phyloP scores from a whole-genome alignment of 2,113 vertebrate species.

The Colossoma macropomum region DNA sequence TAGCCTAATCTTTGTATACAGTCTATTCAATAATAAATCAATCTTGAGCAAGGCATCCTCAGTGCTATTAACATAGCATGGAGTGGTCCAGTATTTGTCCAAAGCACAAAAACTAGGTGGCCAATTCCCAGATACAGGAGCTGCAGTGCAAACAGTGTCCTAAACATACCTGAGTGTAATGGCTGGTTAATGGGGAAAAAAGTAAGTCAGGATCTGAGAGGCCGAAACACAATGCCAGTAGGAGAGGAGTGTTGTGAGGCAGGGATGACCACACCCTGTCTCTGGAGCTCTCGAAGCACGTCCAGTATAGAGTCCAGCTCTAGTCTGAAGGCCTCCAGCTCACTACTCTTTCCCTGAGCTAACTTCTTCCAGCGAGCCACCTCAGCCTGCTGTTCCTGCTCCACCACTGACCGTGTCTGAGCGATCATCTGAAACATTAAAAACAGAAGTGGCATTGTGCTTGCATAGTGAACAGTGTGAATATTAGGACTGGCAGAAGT shows the following conservation, averaged over 20 bases:
- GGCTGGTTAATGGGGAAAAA: not conserved
- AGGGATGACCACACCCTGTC: constrained; percentile 84
- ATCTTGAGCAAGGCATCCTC: not conserved
- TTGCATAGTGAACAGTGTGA: not conserved
- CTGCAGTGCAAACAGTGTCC: not conserved
- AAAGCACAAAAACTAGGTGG: not conserved
- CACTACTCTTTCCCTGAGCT: constrained; percentile 83
- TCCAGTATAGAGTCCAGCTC: constrained; percentile 94
- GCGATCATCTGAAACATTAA: constrained; percentile 77
- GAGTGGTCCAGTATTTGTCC: not conserved
- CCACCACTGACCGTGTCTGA: constrained; percentile 67
- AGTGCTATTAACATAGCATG: not conserved
- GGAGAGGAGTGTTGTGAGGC: constrained; percentile 34
- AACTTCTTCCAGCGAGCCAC: constrained; percentile 82
- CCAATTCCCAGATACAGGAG: not conserved
- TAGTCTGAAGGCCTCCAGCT: constrained; percentile 86
- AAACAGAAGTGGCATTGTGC: not conserved
- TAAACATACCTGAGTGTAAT: not conserved
- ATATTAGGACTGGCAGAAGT: no score
- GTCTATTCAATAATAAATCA: not conserved
- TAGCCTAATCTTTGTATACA: not conserved
- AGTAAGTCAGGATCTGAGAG: constrained; percentile 36
- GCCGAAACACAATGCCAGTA: not conserved
- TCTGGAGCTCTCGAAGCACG: constrained; percentile 87
- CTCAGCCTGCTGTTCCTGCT: constrained; percentile 73